Conservation (phyloP, 2,797 vertebrate species). For the Sebastes taczanowskii region DNA sequence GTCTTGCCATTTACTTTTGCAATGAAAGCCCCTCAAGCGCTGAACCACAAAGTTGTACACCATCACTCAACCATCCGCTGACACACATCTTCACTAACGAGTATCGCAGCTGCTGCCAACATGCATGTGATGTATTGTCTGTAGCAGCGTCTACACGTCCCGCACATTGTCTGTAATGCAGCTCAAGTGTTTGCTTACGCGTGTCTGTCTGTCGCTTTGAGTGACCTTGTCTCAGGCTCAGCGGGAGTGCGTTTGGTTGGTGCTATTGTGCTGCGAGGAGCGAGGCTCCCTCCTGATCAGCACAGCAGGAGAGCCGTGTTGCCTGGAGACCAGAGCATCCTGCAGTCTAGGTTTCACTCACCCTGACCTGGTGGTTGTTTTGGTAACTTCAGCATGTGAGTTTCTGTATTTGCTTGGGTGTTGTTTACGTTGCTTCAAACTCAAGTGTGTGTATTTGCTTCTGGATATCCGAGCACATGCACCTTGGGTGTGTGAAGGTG, state of each 20-base stretch:
- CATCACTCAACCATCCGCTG: background rate
- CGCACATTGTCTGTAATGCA: background rate
- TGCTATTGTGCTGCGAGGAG: conserved; percentile 3
- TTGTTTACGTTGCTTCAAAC: background rate
- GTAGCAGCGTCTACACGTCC: background rate
- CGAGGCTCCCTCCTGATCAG: conserved; percentile 1
- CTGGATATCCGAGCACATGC: background rate
- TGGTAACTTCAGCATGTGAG: background rate
- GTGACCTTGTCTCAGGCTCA: conserved; percentile 32
- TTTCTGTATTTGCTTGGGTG: background rate
- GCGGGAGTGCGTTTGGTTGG: conserved; percentile 3
- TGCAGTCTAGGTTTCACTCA: conserved; percentile 15
- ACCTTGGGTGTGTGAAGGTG: background rate
- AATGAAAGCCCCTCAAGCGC: conserved; percentile 45
- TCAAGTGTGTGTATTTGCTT: background rate
- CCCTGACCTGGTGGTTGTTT: conserved; percentile 6
- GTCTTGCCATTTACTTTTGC: conserved; percentile 29
- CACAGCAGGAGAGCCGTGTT: conserved; percentile 37
- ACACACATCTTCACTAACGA: background rate
- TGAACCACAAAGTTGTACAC: conserved; percentile 19
- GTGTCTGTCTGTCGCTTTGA: background rate
- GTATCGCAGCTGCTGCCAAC: background rate
- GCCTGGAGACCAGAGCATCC: conserved; percentile 57
- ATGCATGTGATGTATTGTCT: background rate
- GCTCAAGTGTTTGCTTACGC: background rate